phyloP scores from a whole-genome alignment of 2,888 invertebrate species.

The Heliothis peltigera region DNA sequence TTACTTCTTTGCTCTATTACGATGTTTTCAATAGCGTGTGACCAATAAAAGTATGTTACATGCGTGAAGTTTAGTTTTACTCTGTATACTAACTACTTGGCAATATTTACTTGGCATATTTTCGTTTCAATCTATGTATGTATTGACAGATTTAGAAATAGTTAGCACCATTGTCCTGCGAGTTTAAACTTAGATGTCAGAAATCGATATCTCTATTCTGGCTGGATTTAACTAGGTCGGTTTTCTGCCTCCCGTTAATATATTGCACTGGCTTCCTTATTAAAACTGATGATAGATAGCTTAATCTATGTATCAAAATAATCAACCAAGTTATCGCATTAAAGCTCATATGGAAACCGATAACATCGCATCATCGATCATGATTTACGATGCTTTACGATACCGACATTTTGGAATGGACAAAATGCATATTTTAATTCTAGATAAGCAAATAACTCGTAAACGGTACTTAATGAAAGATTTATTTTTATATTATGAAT shows the following conservation, averaged over 20 bases:
- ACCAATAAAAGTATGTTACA: no score
- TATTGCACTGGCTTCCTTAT: neutral
- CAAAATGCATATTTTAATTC: neutral
- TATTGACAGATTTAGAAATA: no score
- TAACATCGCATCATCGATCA: constrained; percentile 47
- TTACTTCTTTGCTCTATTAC: no score
- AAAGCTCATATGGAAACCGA: constrained; percentile 30
- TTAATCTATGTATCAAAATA: neutral
- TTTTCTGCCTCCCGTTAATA: neutral
- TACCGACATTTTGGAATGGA: neutral
- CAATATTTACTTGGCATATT: no score
- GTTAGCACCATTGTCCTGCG: no score
- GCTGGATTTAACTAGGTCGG: neutral
- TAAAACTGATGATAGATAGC: neutral
- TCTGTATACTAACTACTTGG: no score
- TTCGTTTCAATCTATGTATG: no score
- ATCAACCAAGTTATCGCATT: constrained; percentile 15
- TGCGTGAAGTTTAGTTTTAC: no score
- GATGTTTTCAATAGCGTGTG: no score
- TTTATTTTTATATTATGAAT: no score
- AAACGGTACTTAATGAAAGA: no score
- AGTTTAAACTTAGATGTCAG: no score
- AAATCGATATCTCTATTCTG: neutral
- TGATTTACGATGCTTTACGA: constrained; percentile 5
- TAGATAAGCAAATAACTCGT: neutral